Base-by-base conservation (phyloP, 2,888 invertebrate species). In the Agonopterix subpropinquella region DNA sequence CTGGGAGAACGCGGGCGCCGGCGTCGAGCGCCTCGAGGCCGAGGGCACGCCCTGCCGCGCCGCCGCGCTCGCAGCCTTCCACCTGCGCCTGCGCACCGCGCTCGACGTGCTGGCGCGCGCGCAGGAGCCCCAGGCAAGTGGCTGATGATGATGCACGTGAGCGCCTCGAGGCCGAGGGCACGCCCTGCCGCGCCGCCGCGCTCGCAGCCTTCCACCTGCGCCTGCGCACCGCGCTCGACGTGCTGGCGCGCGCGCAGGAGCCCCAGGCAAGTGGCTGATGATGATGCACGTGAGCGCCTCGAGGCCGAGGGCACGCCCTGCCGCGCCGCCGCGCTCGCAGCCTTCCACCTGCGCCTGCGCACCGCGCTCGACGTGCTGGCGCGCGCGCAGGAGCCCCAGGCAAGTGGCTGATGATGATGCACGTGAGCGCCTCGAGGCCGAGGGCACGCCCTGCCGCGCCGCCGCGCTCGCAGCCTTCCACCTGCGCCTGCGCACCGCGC, bases 31-130 rank as follows among this genome's bases (percentile, higher is more conserved):
- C 61, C 86, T 96, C 41, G 94, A 95, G 73, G 91, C 91, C 49
- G 93, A 93, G 70, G 86, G 84, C 91, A 92, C 73, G 90, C 92
- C 61, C 92, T 92, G 81, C 49, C 91, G 97, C 72, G 97, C 97
- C 41, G 97, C 98, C 39, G 96, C 98, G 51, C 93, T 98, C 50
- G 95, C 96, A 45, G 93, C 96, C 48, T 98, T 98, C 82, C 96
- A 96, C 80, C 90, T 98, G 64, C 93, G 95, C 72, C 90, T 98
- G 58, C 91, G 93, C 50, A 85, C 92, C 64, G 97, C 98, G 36
- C 94, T 98, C 50, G 95, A 96, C 65, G 94, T 97, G 65, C 90
- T 98, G 50, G 94, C 94, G 56, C 91, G 93, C 57, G 95, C 94
- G 43, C 64, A 57, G 44, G 74, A 77, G 54, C 80, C 81, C 43